These are phyloP conservation scores for Caranx melampygus DNA, from an alignment of 2,113 vertebrate species.

Conservation along the genomic window DNA sequence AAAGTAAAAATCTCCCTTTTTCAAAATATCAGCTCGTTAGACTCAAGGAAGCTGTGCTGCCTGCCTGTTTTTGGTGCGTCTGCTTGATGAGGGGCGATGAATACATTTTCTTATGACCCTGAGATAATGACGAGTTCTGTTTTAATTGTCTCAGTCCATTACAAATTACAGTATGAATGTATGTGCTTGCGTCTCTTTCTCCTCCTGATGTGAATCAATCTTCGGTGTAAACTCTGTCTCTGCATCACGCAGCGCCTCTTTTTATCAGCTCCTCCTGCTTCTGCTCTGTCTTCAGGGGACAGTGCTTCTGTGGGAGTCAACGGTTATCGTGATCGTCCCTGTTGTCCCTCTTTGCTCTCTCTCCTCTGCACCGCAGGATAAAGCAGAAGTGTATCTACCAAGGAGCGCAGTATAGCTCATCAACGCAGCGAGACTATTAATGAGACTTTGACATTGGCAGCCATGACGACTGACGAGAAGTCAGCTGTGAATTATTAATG, in stretches of 20 bases:
- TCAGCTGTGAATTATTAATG: conserved; percentile 46
- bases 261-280: conserved; percentile 19
- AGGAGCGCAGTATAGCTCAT: not conserved
- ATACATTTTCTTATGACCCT: conserved; percentile 49
- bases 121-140: conserved; percentile 41
- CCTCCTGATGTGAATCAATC: conserved; percentile 28
- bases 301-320: conserved; percentile 17
- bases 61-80: conserved; percentile 34
- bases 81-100: conserved; percentile 49
- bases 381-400: too few relatives aligned
- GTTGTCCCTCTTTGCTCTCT: not conserved
- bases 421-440: conserved; percentile 7
- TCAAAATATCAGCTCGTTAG: conserved; percentile 54
- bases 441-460: conserved; percentile 3
- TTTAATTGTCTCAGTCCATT: conserved; percentile 53
- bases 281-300: not conserved
- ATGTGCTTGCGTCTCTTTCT: conserved; percentile 27
- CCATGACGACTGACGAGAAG: conserved; percentile 15
- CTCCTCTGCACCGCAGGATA: not conserved
- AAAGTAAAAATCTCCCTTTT: conserved; percentile 39
- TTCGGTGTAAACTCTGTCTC: not conserved
- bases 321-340: conserved; percentile 28
- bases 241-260: conserved; percentile 5
- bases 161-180: conserved; percentile 40
- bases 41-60: conserved; percentile 31